Base-by-base conservation (phyloP, 1,140 invertebrate genomes). In the Drosophila baimaii region DNA sequence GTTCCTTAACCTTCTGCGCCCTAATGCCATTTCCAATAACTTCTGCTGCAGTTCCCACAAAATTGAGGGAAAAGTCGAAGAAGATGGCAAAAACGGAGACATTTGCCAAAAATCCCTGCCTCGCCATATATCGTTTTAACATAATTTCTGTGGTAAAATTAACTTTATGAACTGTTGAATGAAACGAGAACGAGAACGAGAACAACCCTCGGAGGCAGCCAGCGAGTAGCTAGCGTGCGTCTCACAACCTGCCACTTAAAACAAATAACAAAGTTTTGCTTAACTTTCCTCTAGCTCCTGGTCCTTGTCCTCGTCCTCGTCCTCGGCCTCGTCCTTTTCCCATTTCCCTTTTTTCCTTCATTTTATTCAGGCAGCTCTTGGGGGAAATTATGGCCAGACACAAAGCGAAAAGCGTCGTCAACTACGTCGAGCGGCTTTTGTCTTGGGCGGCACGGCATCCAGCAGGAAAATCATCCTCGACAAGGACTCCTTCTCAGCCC, bases 111-210 rank as follows among this genome's bases (percentile, higher is more conserved):
- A 79, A 85, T 64, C 55, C 68, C 59, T 73, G 59, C 64, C 83
- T 65, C 33, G 78, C 58, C 84, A 84, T 89, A 84, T 90, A 90
- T 90, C 89, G 88, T 90, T 90, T 90, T 90, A 90, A 90, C 88
- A 90, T 90, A 90, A 90, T 90, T 90, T 90, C 73, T 90, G 88
- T 88, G 88, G 89, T 86, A 85, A 90, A 90, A 90, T 90, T 90
- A 90, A 90, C 89, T 90, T 90, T 90, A 90, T 90, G 88, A 90
- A 90, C 89, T 90, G 88, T 90, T 90, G 89, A 90, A 85, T 90
- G 69, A 78, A 75, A 70, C 81, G 73, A 68, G 39, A 47, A 46
- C 81, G 73, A 68, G 39, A 47, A 46, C 41, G 55, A 56, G 77
- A 54, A 54, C 69, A 73, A 74, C 58, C 59, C 59, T 62, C 69